A percentile compares a stretch with the other conserved stretches of the same genome.
phyloP scores from a whole-genome alignment of 2,888 invertebrate species.

The Folsomia candida region DNA sequence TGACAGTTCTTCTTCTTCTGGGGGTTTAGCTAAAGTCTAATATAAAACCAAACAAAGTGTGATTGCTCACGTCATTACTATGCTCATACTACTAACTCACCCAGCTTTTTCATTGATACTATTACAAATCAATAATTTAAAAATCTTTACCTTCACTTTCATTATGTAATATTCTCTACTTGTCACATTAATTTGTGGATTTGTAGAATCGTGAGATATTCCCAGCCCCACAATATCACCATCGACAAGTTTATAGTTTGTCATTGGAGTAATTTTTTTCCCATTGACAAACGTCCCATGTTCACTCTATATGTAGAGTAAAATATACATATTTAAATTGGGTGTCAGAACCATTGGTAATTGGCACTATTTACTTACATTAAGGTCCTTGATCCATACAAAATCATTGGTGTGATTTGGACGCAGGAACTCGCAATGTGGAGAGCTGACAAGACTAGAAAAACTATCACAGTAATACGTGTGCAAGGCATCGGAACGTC shows the following conservation, averaged over 20 bases:
- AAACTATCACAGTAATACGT: neutral
- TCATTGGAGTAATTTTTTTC: neutral
- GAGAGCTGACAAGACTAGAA: neutral
- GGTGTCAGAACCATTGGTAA: no score
- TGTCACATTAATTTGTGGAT: neutral
- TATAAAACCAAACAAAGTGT: no score
- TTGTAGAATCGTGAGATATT: neutral
- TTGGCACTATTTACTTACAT: no score
- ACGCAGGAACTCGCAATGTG: neutral
- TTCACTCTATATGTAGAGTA: neutral
- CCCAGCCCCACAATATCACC: neutral
- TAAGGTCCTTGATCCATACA: neutral
- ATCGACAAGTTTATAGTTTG: neutral
- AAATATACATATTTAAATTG: no score
- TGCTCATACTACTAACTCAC: no score
- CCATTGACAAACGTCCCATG: neutral
- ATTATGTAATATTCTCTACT: neutral
- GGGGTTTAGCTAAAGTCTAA: no score
- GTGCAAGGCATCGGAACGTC: neutral
- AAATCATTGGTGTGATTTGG: neutral
- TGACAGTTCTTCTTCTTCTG: no score
- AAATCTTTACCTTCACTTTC: neutral
- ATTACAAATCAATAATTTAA: no score
- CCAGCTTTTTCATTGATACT: no score
- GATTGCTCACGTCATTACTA: no score